These are phyloP conservation scores for Syrista parreyssii DNA, from an alignment of 2,888 invertebrate genomes.

Conservation along the genomic window DNA sequence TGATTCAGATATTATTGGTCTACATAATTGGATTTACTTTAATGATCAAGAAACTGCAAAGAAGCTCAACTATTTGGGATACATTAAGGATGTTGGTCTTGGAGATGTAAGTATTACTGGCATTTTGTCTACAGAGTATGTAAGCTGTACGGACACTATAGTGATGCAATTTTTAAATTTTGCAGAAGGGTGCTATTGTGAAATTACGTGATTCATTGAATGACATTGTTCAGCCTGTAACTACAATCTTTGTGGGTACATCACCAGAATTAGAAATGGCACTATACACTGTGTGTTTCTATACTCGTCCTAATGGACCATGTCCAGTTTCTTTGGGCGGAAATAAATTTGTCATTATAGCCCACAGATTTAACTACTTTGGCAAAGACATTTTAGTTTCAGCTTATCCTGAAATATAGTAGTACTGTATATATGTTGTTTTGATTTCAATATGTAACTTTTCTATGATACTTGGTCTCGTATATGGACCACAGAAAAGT, in stretches of 20 bases:
- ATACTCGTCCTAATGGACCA: slow-evolving; percentile 78
- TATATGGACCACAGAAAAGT: too few species aligned
- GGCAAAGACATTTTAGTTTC: slow-evolving; percentile 86
- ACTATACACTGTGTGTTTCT: slow-evolving; percentile 88
- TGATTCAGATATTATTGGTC: slow-evolving; percentile 77
- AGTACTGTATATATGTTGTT: too few species aligned
- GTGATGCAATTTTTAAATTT: slow-evolving; percentile 48
- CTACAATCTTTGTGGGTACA: slow-evolving; percentile 84
- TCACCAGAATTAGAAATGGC: slow-evolving; percentile 94
- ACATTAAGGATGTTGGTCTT: slow-evolving; percentile 77
- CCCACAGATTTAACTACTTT: slow-evolving; percentile 79
- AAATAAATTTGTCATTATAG: slow-evolving; percentile 77
- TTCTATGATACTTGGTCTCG: too few species aligned
- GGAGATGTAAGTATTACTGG: slow-evolving; percentile 72
- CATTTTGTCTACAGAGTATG: neutral
- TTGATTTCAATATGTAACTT: too few species aligned
- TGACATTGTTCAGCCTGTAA: slow-evolving; percentile 80
- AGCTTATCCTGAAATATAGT: slow-evolving; percentile 82
- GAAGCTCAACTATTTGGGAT: slow-evolving; percentile 84
- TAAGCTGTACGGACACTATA: neutral
- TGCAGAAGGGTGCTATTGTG: slow-evolving; percentile 81
- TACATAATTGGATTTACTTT: slow-evolving; percentile 94
- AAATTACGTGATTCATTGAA: slow-evolving; percentile 80
- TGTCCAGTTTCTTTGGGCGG: slow-evolving; percentile 81
- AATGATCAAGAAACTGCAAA: slow-evolving; percentile 80